Percentiles rank a stretch among this genome's conserved stretches.
These are phyloP conservation scores for Hirudo medicinalis DNA, from an alignment of 1,140 invertebrate genomes.

Conservation along the genomic window DNA sequence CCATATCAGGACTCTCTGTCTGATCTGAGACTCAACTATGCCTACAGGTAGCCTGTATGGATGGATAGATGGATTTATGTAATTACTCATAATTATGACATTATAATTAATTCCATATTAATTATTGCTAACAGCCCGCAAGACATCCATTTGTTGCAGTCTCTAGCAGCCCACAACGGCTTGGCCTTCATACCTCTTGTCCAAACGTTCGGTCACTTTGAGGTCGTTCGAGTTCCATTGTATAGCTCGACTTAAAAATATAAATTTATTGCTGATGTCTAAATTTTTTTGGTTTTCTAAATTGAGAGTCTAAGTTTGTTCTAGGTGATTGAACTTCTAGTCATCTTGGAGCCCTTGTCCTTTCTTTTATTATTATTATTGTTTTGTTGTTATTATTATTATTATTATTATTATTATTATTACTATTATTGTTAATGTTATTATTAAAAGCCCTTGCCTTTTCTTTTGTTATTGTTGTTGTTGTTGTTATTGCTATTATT, in stretches of 20 bases:
- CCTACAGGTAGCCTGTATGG: slow-evolving; percentile 47
- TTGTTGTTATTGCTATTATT: not conserved
- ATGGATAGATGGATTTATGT: not conserved
- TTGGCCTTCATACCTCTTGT: slow-evolving; percentile 77
- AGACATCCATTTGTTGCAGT: slow-evolving; percentile 53
- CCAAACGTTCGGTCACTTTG: slow-evolving; percentile 80
- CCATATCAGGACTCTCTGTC: slow-evolving; percentile 61
- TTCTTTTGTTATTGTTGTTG: not conserved
- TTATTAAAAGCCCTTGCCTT: no score
- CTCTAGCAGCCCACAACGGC: slow-evolving; percentile 50
- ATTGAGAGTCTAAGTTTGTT: not conserved
- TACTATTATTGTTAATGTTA: no score
- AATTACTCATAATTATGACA: not conserved
- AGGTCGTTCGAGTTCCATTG: slow-evolving; percentile 23
- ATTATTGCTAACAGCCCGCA: slow-evolving; percentile 27
- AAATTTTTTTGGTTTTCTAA: not conserved
- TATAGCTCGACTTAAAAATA: not conserved
- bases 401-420: no score
- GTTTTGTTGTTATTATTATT: not conserved
- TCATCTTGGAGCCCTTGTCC: not conserved
- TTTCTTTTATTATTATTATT: not conserved
- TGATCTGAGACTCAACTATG: slow-evolving; percentile 58
- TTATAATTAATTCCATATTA: slow-evolving; percentile 8
- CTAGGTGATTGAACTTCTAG: not conserved
- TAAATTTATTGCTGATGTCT: not conserved